These are phyloP conservation scores for Hydrophis major DNA, from an alignment of 2,797 vertebrate genomes.

Conservation along the genomic window DNA sequence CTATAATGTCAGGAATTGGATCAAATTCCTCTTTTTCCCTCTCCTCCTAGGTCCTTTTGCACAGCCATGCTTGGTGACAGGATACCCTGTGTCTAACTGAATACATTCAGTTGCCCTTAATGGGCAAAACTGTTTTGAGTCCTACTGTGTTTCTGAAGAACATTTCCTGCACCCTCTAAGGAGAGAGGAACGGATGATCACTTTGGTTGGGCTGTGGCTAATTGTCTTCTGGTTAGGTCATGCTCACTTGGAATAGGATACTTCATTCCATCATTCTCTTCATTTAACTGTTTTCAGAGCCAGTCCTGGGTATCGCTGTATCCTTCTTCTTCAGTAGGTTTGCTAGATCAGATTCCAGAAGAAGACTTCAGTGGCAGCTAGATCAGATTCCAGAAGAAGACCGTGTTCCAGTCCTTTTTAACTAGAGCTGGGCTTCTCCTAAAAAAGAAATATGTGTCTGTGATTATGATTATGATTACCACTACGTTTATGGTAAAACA, in stretches of 20 bases:
- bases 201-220: background rate
- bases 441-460: background rate
- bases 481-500: background rate
- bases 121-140: background rate
- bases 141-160: background rate
- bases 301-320: background rate
- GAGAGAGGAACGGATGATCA: background rate
- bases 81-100: conserved; percentile 21
- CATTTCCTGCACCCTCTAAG: background rate
- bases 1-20: conserved; percentile 32
- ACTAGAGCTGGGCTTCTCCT: background rate
- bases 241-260: background rate
- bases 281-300: background rate
- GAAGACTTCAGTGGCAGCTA: background rate
- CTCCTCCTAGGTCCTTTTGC: background rate
- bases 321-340: background rate
- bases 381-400: accelerated
- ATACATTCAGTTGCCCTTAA: background rate
- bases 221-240: background rate
- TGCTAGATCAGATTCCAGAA: accelerated
- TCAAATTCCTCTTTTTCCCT: conserved; percentile 24
- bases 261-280: background rate
- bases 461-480: background rate
- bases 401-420: background rate
- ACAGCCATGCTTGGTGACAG: conserved; percentile 21